phyloP scores from a whole-genome alignment of 1,140 invertebrate genomes.

The Drosophila azteca region DNA sequence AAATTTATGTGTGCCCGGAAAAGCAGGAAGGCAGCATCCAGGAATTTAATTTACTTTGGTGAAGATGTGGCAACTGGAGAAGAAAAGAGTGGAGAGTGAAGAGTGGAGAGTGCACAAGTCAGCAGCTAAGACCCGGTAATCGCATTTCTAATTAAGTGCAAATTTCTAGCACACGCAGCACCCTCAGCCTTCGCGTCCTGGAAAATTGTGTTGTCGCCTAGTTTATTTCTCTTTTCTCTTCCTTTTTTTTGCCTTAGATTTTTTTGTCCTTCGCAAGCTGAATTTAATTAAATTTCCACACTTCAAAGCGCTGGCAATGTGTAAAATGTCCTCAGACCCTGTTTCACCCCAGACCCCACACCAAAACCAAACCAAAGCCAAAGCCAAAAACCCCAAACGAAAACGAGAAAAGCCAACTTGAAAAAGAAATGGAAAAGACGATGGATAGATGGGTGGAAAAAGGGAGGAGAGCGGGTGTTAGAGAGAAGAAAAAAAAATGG shows the following conservation, averaged over 20 bases:
- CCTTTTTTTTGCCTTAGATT: conserved; percentile 18
- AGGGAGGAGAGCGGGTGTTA: not conserved
- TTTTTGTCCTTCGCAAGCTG: conserved; percentile 64
- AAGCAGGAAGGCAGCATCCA: not conserved
- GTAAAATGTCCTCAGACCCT: conserved; percentile 65
- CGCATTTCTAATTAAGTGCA: conserved; percentile 79
- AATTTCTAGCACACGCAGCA: conserved; percentile 55
- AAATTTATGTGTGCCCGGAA: conserved; percentile 45
- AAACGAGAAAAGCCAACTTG: conserved; percentile 59
- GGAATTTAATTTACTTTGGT: conserved; percentile 68
- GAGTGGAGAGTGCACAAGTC: conserved; percentile 55
- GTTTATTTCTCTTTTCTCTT: conserved; percentile 56
- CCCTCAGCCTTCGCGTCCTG: conserved; percentile 14
- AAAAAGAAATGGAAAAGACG: conserved; percentile 41
- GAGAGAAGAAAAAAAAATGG: conserved; percentile 34
- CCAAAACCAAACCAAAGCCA: not conserved
- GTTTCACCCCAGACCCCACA: too few relatives aligned
- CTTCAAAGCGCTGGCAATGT: conserved; percentile 78
- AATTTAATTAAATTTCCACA: conserved; percentile 81
- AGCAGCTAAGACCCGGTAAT: conserved; percentile 71
- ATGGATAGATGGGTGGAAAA: not conserved
- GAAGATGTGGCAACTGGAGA: conserved; percentile 62
- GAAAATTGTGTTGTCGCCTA: conserved; percentile 77
- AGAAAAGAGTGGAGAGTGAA: conserved; percentile 8
- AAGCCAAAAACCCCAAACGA: conserved; percentile 19